Conservation (phyloP, 1,140 invertebrate species). For the Pararge aegeria region DNA sequence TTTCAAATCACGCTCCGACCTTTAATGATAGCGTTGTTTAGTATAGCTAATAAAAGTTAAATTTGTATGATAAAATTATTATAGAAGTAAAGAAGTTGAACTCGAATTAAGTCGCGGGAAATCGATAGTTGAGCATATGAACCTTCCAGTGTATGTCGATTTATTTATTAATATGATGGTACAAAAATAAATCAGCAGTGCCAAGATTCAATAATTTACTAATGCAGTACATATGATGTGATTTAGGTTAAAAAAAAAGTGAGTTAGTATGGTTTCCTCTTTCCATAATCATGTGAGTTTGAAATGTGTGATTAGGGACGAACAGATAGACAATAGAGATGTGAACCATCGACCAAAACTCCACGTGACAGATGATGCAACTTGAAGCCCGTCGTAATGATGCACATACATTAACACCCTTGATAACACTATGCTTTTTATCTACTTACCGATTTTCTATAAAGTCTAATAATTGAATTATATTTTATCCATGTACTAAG, state of each 20-base stretch:
- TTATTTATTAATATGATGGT: too few species aligned
- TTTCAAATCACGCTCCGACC: too few species aligned
- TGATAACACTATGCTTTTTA: not conserved
- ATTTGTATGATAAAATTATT: too few species aligned
- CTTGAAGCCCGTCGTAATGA: slow-evolving; percentile 36
- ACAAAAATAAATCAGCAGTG: not conserved
- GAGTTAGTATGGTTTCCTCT: slow-evolving; percentile 60
- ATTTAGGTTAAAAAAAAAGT: slow-evolving; percentile 7
- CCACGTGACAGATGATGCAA: slow-evolving; percentile 28
- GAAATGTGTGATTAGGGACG: slow-evolving; percentile 72
- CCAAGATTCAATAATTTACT: slow-evolving; percentile 7
- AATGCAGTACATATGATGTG: slow-evolving; percentile 2
- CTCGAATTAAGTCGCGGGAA: too few species aligned
- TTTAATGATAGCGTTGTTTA: too few species aligned
- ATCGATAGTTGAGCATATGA: too few species aligned
- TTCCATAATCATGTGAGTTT: slow-evolving; percentile 55
- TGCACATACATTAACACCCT: slow-evolving; percentile 34
- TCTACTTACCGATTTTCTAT: not conserved
- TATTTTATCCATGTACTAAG: too few species aligned
- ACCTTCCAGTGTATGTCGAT: too few species aligned
- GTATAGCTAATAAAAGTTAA: too few species aligned
- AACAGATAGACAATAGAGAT: slow-evolving; percentile 72
- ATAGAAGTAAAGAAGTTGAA: too few species aligned
- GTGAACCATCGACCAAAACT: slow-evolving; percentile 53
- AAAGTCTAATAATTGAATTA: not conserved